phyloP scores from a whole-genome alignment of 1,140 invertebrate species.

The Lepidotrigona ventralis region DNA sequence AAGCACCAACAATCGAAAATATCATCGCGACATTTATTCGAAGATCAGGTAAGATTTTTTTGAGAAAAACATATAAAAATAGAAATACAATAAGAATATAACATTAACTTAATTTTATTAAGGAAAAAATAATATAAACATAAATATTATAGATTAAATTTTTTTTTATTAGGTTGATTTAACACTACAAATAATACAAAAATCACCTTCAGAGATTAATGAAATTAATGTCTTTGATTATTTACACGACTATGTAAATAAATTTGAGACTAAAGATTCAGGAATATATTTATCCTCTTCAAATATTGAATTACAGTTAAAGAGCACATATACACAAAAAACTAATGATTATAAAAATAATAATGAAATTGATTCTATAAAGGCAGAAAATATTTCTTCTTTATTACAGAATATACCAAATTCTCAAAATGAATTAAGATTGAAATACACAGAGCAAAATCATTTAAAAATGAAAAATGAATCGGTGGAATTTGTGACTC shows the following conservation, averaged over 20 bases:
- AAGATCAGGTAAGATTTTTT: constrained; percentile 36
- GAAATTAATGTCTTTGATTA: constrained; percentile 20
- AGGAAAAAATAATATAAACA: background rate
- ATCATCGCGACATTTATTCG: constrained; percentile 33
- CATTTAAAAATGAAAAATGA: background rate
- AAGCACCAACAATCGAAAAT: constrained; percentile 5
- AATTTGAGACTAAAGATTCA: constrained; percentile 32
- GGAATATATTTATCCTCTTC: constrained; percentile 5
- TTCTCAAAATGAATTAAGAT: constrained; percentile 18
- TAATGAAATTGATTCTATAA: constrained; percentile 40
- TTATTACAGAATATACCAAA: constrained; percentile 17
- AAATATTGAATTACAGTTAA: constrained; percentile 11
- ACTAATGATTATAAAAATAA: constrained; percentile 25
- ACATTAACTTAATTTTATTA: background rate
- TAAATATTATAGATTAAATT: background rate
- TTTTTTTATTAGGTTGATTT: constrained; percentile 28
- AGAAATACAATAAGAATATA: background rate
- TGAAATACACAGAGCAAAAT: background rate
- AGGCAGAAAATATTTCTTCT: constrained; percentile 28
- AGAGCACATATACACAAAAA: background rate
- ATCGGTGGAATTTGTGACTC: background rate
- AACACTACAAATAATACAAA: constrained; percentile 12
- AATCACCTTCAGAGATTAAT: background rate
- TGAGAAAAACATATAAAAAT: background rate
- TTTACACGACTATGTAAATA: constrained; percentile 33